These are phyloP conservation scores for Aulostomus chinensis DNA, from an alignment of 2,797 vertebrate species.

Conservation along the genomic window DNA sequence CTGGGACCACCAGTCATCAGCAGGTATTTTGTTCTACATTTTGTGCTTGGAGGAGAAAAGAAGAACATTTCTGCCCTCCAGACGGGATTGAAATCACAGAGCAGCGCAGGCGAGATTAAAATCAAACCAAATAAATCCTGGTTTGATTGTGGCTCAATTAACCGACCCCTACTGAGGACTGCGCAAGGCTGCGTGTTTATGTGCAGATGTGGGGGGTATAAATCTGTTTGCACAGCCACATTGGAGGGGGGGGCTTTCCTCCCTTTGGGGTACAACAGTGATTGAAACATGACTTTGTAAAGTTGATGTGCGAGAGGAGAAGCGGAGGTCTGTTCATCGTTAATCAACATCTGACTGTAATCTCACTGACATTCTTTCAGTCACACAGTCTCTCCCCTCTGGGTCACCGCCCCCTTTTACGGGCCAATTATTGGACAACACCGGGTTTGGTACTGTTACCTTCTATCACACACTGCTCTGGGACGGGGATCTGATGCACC, in stretches of 20 bases:
- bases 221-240: neutral
- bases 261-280: neutral
- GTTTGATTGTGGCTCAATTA: conserved; percentile 1
- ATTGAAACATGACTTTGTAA: conserved; percentile 9
- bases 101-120: conserved; percentile 6
- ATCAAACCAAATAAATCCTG: conserved; percentile 27
- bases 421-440: too few species aligned
- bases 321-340: conserved; percentile 18
- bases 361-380: conserved; percentile 17
- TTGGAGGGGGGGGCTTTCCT: neutral
- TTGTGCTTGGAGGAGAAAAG: neutral
- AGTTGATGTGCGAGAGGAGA: neutral
- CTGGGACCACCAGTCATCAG: neutral
- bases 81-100: conserved; percentile 13
- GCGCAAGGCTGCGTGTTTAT: neutral
- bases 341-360: conserved; percentile 44
- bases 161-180: conserved; percentile 13
- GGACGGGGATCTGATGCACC: conserved; percentile 86
- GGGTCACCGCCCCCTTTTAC: too few species aligned
- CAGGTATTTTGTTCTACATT: neutral
- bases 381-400: too few species aligned
- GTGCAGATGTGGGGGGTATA: neutral
- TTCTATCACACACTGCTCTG: conserved; percentile 91
- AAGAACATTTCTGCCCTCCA: conserved; percentile 5
- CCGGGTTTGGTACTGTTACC: conserved; percentile 73